phyloP scores from a whole-genome alignment of 2,888 invertebrate genomes.

The Terebella lapidaria region DNA sequence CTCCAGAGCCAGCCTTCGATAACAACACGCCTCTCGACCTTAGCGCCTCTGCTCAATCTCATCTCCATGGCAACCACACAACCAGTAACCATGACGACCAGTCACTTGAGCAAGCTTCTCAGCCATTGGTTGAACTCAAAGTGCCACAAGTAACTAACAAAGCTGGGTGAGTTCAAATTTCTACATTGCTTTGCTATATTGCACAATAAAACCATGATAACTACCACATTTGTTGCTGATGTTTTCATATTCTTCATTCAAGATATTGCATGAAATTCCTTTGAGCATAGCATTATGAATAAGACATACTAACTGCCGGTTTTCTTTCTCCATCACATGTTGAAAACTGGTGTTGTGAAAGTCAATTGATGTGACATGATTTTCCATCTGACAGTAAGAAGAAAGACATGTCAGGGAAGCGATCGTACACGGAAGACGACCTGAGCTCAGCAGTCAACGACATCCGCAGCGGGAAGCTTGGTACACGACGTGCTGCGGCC shows the following conservation, averaged over 20 bases:
- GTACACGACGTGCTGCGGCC: slow-evolving; percentile 86
- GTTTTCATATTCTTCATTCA: no score
- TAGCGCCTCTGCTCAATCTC: neutral
- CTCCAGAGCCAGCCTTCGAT: no score
- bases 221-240: no score
- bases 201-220: no score
- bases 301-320: no score
- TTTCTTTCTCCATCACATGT: no score
- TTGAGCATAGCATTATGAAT: no score
- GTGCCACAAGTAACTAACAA: slow-evolving; percentile 19
- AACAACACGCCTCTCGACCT: slow-evolving; percentile 1
- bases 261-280: no score
- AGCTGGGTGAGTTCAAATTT: slow-evolving; percentile 13
- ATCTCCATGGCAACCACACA: neutral
- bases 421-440: slow-evolving; percentile 88
- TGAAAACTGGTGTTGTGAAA: no score
- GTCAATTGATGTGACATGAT: no score
- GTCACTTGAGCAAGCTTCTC: no score
- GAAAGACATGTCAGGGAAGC: slow-evolving; percentile 27
- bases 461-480: slow-evolving; percentile 86
- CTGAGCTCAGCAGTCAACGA: slow-evolving; percentile 88
- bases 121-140: slow-evolving; percentile 18
- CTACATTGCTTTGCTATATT: no score
- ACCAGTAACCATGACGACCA: neutral
- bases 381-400: neutral